Base-by-base conservation (phyloP, 2,113 vertebrate species). In the Poeciliopsis retropinna region DNA sequence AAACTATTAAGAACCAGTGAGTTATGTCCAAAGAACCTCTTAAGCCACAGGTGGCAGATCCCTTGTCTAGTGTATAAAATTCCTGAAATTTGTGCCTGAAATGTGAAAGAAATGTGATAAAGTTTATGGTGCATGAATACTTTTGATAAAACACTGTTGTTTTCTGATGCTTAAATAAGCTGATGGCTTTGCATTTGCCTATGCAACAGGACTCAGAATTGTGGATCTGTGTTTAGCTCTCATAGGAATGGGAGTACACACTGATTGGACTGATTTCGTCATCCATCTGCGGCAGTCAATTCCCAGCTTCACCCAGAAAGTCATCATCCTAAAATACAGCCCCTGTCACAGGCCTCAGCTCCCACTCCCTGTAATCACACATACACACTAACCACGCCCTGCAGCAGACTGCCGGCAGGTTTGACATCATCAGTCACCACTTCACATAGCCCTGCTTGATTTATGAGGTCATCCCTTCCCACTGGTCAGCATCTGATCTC, bases 321-420 rank as follows among this genome's bases (percentile, higher is more conserved):
- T 93, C 88, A 91, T 91, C 80, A 32, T 78, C 81, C 83, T 32
- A 7, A 88, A 93, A 92, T 90, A 82, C 30, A 47, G 9, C 67
- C 77, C 67, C 41, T 70, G 62, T 88, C 72, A 73, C 67, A 70
- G 60, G 44, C 67, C 47, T 67, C 13, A 71, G 78, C 69, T 37
- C 79, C 82, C 74, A 65, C 76, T 82, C 72, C 79, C 79, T 70
- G 60, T 62, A 69, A 73, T 37, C 73, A 68, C 39, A 22, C 73
- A 72, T 29, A 28, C 78, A 17, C 66, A 62, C 71, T 61, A 65
- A 13, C 47, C 83, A 72, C 73, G 70, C 65, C 75, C 67, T 68
- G 6, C 37, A 61, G 57, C 3, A 8, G 69, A 66, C 54, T 65
- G 27, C 19, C 60, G n/a, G 13, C 79, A 68, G 27, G 25, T 32